Percentiles rank a stretch among this genome's conserved stretches.
These are phyloP conservation scores for Ridgeia piscesae DNA, from an alignment of 1,140 invertebrate genomes.

Conservation along the genomic window DNA sequence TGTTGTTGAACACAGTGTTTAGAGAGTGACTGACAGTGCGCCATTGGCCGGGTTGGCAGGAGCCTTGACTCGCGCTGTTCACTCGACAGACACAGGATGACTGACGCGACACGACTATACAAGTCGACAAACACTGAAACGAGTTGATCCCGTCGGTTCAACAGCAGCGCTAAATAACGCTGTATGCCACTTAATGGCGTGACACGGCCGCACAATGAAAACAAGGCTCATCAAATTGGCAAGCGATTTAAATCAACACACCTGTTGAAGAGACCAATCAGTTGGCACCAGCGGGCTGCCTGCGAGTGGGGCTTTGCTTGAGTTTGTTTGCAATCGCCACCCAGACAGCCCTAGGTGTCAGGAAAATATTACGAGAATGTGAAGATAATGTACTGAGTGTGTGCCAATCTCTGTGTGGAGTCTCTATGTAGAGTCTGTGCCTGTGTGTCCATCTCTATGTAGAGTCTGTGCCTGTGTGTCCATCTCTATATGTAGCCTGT, in stretches of 20 bases:
- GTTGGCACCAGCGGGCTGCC: background rate
- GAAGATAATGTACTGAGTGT: too few species aligned
- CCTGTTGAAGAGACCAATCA: background rate
- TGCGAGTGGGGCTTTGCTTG: background rate
- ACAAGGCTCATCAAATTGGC: background rate
- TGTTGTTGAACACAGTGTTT: background rate
- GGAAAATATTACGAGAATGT: too few species aligned
- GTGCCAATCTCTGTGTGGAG: background rate
- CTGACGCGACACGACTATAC: background rate
- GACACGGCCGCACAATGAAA: background rate
- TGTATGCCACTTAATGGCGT: background rate
- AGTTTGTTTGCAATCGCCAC: background rate
- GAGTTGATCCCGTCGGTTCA: background rate
- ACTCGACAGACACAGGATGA: background rate
- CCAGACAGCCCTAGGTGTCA: background rate
- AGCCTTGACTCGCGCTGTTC: background rate
- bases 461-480: background rate
- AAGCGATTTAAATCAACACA: constrained; percentile 1
- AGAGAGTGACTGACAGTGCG: background rate
- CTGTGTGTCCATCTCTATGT: background rate
- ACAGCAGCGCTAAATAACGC: background rate
- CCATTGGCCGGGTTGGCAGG: background rate
- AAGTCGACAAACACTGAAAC: background rate
- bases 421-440: background rate
- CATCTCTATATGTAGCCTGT: background rate